Base-by-base conservation (phyloP, 2,888 invertebrate species). In the Drosophila yooni region DNA sequence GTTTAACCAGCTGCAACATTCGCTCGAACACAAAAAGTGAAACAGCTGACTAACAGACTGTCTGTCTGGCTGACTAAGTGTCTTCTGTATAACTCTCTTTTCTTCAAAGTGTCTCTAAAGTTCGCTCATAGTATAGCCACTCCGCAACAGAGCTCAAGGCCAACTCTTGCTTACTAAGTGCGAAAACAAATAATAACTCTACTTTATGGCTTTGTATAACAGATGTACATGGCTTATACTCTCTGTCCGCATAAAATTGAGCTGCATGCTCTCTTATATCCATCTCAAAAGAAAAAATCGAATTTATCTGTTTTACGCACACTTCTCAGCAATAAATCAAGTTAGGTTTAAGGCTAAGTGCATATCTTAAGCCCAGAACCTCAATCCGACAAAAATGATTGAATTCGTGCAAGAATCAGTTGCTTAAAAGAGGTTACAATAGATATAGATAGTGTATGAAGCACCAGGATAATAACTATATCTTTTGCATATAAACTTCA, bases 1-100 rank as follows among this genome's bases (percentile, higher is more conserved):
- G 87, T 90, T 90, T 80, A 69, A 88, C 82, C 89, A 86, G 84
- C 88, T 76, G 73, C 52, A 50, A 33, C 27, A 57, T 15, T 46
- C 21, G 53, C 40, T 51, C 21, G 21, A 36, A 27, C 4, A 13
- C 15, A 60, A 69, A 69, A 71, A 52, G 67, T 65, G 65, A 81
- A 83, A 81, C 88, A 88, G 88, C 88, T 88, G 89, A 83, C 63
- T 36, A 31, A 31, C 65, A 48, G 57, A 36, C 40, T n/a, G 25
- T 1, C 40, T 58, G 21, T 46, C 53, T 64, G 56, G 4, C 50
- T 50, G 18, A 25, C 21, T 50, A 27, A 27, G 7, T 27, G 15
- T 27, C 13, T 68, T 8, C 34, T 38, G 50, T 36, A 29, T 46
- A n/a, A 27, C 34, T 25, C 31, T n/a, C 62, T 59, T 63, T 38